Conservation (phyloP, 2,888 invertebrate species). For the Melanchra persicariae region DNA sequence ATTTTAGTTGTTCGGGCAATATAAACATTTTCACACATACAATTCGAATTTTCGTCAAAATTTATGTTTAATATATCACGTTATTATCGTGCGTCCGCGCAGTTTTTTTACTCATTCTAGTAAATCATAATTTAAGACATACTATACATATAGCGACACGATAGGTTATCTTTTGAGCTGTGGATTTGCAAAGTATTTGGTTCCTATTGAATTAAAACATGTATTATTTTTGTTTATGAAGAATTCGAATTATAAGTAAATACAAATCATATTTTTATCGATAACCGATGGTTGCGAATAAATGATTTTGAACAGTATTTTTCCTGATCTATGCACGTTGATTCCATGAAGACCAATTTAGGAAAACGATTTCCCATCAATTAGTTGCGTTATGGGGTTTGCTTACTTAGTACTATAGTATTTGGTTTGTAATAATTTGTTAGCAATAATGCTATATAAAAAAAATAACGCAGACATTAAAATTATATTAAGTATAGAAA, state of each 20-base stretch:
- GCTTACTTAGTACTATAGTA: no score
- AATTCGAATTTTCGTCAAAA: slow-evolving; percentile 70
- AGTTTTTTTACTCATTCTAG: slow-evolving; percentile 47
- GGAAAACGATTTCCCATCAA: background rate
- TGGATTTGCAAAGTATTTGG: slow-evolving; percentile 2
- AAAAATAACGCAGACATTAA: no score
- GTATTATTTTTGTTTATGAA: background rate
- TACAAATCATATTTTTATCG: slow-evolving; percentile 7
- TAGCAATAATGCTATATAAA: no score
- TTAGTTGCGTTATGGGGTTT: background rate
- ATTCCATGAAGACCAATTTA: slow-evolving; percentile 1
- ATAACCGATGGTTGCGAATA: background rate
- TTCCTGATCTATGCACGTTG: background rate
- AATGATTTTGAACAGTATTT: background rate
- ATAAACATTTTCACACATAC: slow-evolving; percentile 79
- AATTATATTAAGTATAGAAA: background rate
- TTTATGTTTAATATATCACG: slow-evolving; percentile 68
- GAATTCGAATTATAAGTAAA: background rate
- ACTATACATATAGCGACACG: slow-evolving; percentile 8
- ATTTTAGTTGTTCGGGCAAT: slow-evolving; percentile 71
- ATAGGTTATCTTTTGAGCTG: slow-evolving; percentile 5
- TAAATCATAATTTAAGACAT: slow-evolving; percentile 40
- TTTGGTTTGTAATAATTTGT: no score
- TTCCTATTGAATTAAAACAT: background rate
- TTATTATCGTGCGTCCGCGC: slow-evolving; percentile 51